phyloP scores from a whole-genome alignment of 2,113 vertebrate genomes.

The Nymphicus hollandicus region DNA sequence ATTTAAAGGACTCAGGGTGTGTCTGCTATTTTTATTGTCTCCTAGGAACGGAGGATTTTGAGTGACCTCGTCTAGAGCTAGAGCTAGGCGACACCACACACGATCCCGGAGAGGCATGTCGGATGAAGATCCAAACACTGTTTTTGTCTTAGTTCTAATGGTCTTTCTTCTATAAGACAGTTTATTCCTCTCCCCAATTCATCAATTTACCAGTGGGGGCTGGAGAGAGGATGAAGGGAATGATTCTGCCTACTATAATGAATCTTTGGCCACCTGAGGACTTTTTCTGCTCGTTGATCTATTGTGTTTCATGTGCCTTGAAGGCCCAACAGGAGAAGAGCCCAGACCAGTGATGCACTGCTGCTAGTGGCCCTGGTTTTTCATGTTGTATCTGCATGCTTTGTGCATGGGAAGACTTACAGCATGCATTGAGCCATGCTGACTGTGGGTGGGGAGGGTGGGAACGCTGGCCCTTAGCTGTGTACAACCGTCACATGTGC shows the following conservation, averaged over 20 bases:
- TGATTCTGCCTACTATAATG: not conserved
- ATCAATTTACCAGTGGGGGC: conserved; percentile 8
- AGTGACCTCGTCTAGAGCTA: too few species aligned
- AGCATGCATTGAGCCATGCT: not conserved
- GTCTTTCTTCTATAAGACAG: too few species aligned
- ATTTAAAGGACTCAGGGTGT: too few species aligned
- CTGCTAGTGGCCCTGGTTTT: fast-evolving
- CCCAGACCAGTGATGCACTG: fast-evolving
- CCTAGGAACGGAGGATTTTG: too few species aligned
- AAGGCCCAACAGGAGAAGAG: not conserved
- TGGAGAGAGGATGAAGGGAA: not conserved
- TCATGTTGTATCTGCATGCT: fast-evolving
- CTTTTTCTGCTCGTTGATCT: not conserved
- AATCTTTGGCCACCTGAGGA: not conserved
- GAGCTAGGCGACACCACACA: too few species aligned
- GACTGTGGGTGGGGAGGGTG: not conserved
- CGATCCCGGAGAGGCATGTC: too few species aligned
- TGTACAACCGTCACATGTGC: fast-evolving
- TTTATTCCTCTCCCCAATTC: not conserved
- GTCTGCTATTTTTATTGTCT: too few species aligned
- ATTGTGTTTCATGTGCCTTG: not conserved
- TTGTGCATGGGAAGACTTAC: not conserved
- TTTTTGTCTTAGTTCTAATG: too few species aligned
- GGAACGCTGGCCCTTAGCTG: fast-evolving
- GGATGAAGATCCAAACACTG: too few species aligned